phyloP scores from a whole-genome alignment of 2,888 invertebrate species.

The Lepidochrysops patricia region DNA sequence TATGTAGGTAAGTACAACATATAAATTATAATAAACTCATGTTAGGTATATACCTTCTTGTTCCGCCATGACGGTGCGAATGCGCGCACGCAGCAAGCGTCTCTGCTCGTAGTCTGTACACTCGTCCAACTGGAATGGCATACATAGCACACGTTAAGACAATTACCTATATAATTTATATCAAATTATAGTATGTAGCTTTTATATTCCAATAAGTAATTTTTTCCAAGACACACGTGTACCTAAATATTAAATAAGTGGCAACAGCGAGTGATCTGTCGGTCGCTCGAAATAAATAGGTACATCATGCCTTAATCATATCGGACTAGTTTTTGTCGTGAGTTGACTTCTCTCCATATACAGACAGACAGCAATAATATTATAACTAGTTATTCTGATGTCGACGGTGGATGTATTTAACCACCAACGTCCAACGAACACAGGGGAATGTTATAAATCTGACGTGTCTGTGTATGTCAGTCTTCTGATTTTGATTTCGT shows the following conservation, averaged over 20 bases:
- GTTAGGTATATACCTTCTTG: slow-evolving; percentile 88
- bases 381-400: too few species aligned
- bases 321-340: neutral
- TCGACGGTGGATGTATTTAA: too few species aligned
- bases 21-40: too few species aligned
- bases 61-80: slow-evolving; percentile 89
- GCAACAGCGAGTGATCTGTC: neutral
- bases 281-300: neutral
- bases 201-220: neutral
- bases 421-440: too few species aligned
- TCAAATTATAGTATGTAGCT: too few species aligned
- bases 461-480: too few species aligned
- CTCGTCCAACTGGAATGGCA: slow-evolving; percentile 81
- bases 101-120: slow-evolving; percentile 91
- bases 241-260: neutral
- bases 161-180: neutral
- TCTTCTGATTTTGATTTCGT: too few species aligned
- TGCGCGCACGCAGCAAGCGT: slow-evolving; percentile 84
- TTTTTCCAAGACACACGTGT: neutral
- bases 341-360: neutral
- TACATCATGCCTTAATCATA: neutral
- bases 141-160: neutral
- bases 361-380: neutral
- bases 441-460: too few species aligned
- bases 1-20: neutral